phyloP scores from a whole-genome alignment of 2,797 vertebrate species.

The Mormyrus proboscirostris region DNA sequence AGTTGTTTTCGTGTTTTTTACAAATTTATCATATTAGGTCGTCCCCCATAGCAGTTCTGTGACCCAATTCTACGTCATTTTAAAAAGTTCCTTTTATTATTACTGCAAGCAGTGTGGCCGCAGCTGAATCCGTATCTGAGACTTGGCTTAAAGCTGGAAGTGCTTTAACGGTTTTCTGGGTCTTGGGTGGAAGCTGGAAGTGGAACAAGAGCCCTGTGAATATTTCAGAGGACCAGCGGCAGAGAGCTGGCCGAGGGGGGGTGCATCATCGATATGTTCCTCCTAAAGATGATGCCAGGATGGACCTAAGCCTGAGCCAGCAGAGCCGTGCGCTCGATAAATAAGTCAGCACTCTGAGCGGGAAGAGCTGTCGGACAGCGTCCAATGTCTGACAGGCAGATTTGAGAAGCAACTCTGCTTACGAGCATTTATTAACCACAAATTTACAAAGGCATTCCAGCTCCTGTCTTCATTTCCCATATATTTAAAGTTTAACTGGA shows the following conservation, averaged over 20 bases:
- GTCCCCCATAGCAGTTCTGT: background rate
- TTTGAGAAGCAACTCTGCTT: background rate
- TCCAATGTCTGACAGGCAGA: conserved; percentile 41
- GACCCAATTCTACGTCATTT: background rate
- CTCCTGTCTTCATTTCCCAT: background rate
- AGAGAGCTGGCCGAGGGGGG: background rate
- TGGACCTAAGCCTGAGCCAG: background rate
- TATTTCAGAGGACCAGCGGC: background rate
- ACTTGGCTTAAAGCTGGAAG: background rate
- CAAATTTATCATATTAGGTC: background rate
- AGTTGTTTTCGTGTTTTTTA: background rate
- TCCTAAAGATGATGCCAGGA: background rate
- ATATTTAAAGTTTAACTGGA: background rate
- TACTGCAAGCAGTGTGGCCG: background rate
- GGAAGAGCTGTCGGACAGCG: conserved; percentile 39
- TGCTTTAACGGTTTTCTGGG: background rate
- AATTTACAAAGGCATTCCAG: background rate
- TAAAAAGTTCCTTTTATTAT: background rate
- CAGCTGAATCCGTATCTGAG: background rate
- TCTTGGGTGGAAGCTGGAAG: background rate
- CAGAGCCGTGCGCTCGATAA: conserved; percentile 50
- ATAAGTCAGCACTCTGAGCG: conserved; percentile 56
- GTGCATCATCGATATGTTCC: background rate
- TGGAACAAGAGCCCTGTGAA: background rate
- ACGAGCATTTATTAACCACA: background rate